Conservation (phyloP, 2,113 vertebrate species). For the Triplophysa rosa region DNA sequence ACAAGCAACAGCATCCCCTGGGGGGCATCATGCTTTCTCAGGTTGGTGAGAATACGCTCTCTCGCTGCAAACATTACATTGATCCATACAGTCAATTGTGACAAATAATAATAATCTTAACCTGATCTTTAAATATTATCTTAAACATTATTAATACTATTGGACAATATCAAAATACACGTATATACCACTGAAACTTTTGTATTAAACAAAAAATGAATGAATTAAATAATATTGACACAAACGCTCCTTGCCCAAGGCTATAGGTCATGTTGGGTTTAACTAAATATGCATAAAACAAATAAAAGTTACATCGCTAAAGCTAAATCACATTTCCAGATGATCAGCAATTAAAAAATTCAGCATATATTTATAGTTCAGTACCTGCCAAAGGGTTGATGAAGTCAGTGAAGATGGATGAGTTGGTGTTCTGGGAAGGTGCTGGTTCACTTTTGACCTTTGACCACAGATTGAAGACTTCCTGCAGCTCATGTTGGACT, state of each 20-base stretch:
- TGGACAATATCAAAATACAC: no score
- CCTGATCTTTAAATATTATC: background rate
- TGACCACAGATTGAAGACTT: slow-evolving; percentile 82
- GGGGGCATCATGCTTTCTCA: slow-evolving; percentile 85
- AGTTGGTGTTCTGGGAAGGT: slow-evolving; percentile 64
- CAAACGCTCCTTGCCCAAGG: no score
- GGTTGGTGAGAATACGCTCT: slow-evolving; percentile 83
- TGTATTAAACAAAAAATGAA: no score
- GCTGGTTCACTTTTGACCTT: slow-evolving; percentile 81
- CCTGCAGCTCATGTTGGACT: slow-evolving; percentile 82
- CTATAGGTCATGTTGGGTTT: no score
- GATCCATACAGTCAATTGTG: background rate
- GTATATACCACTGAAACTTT: no score
- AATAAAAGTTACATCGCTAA: no score
- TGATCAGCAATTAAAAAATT: background rate
- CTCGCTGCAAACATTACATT: slow-evolving; percentile 75
- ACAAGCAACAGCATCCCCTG: slow-evolving; percentile 73
- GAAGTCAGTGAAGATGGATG: slow-evolving; percentile 75
- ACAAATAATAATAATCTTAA: background rate
- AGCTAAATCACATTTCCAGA: background rate
- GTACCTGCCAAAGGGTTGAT: slow-evolving; percentile 81
- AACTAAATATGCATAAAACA: no score
- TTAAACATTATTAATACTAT: no score
- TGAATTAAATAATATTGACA: no score
- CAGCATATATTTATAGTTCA: background rate